Base-by-base conservation (phyloP, 2,113 vertebrate genomes). In the Nothobranchius kuhntae region DNA sequence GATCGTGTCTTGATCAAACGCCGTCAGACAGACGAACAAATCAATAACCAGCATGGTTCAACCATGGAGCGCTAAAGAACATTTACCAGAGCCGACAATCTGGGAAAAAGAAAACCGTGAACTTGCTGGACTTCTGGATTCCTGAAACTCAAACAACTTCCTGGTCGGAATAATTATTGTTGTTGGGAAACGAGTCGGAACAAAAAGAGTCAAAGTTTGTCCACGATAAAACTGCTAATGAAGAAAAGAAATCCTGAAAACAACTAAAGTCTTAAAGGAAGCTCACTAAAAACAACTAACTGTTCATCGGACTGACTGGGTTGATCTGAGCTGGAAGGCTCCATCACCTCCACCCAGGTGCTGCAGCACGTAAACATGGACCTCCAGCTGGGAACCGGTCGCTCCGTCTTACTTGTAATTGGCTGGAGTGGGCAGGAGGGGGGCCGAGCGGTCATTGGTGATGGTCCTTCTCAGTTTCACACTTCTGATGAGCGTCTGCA, bases 371-470 rank as follows among this genome's bases (percentile, higher is more conserved):
- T 24, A 26, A 53, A 53, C 51, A 26, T 2, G 7, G 1, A 9
- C 9, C 17, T 7, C 5, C 52, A 13, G 11, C 26, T 3, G 38
- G 38, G 38, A 40, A 40, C 9, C 38, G 1, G 38, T 40, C 0
- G 7, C 5, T 13, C n/a, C 9, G 35, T 46, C 35, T 88, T 72
- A 94, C 26, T 92, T 83, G 83, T 90, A 88, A 81, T 80, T 84
- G 75, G 81, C 12, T 0, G 89, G 82, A 40, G 82, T 10, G 1
- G 89, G 86, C 67, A 94, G 84, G 26, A 89, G 42, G 7, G 93
- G 93, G 47, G 92, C 93, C 1, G 93, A 94, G 78, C 93, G 93
- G 52, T 94, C 93, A 13, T 94, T 85, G 75, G 93, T 93, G 6
- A 90, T 9, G 13, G 93, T 94, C 81, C 87, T 72, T 62, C 86